These are phyloP conservation scores for Tiphia femorata DNA, from an alignment of 2,888 invertebrate genomes.

Conservation along the genomic window DNA sequence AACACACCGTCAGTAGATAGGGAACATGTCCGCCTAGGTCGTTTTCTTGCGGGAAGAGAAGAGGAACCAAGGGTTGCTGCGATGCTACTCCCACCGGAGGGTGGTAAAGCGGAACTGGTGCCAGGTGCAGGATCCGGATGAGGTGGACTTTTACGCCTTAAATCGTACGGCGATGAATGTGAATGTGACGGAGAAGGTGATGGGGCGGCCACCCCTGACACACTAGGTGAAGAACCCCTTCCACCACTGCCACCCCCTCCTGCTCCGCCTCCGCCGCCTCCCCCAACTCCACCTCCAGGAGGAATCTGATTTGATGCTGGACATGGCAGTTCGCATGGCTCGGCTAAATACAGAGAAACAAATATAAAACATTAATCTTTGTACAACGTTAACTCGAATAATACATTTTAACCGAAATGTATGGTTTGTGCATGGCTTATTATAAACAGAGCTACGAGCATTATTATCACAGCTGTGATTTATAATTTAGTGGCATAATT, in stretches of 20 bases:
- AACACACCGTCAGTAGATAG: slow-evolving; percentile 68
- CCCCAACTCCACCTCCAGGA: slow-evolving; percentile 55
- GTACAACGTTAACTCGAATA: no score
- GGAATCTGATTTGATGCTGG: slow-evolving; percentile 69
- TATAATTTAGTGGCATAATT: background rate
- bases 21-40: slow-evolving; percentile 81
- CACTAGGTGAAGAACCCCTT: slow-evolving; percentile 69
- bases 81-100: slow-evolving; percentile 69
- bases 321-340: slow-evolving; percentile 86
- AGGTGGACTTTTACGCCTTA: slow-evolving; percentile 87
- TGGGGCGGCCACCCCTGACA: slow-evolving; percentile 65
- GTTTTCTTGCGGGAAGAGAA: slow-evolving; percentile 87
- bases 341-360: slow-evolving; percentile 72
- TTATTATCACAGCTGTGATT: background rate
- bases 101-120: slow-evolving; percentile 71
- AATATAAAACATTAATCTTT: no score
- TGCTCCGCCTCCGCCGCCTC: slow-evolving; percentile 67
- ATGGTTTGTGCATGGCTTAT: no score
- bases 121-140: slow-evolving; percentile 79
- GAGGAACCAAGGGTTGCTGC: slow-evolving; percentile 72
- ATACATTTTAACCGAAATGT: no score
- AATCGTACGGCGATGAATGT: slow-evolving; percentile 91
- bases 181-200: slow-evolving; percentile 66
- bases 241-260: slow-evolving; percentile 73
- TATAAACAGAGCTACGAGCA: no score